A percentile compares a stretch with the other conserved stretches of the same genome.
Evolutionary conservation across 1,140 invertebrate species (phyloP).

Genomic region (Glossosoma conforme): DNA sequence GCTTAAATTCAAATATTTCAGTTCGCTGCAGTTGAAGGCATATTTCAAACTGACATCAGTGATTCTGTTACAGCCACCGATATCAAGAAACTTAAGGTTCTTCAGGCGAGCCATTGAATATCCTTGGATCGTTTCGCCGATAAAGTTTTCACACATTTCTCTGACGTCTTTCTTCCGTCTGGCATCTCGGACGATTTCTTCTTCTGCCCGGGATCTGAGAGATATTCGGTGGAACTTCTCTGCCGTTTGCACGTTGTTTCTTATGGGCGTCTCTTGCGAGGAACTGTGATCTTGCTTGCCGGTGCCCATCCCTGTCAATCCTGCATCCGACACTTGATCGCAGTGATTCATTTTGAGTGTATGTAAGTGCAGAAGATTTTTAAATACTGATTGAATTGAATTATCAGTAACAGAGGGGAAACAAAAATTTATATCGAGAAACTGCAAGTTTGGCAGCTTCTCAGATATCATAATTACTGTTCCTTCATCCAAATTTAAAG

Average conservation of each 20-base stretch:
- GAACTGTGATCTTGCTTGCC: slow-evolving; percentile 30
- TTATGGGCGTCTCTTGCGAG: slow-evolving; percentile 4
- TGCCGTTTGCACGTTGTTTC: slow-evolving; percentile 1
- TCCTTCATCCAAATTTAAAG: slow-evolving; percentile 56
- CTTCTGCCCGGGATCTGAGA: slow-evolving; percentile 58
- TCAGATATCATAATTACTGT: slow-evolving; percentile 53
- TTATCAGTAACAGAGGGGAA: slow-evolving; percentile 62
- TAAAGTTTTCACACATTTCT: slow-evolving; percentile 53
- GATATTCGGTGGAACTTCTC: slow-evolving; percentile 47
- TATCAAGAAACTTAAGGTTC: slow-evolving; percentile 55
- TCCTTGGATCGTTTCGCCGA: slow-evolving; percentile 44
- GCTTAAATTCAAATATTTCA: slow-evolving; percentile 57
- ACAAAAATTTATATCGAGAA: slow-evolving; percentile 62
- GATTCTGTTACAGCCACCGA: slow-evolving; percentile 62
- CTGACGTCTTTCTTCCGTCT: slow-evolving; percentile 57
- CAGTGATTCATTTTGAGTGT: slow-evolving; percentile 60
- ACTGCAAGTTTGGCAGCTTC: slow-evolving; percentile 52
- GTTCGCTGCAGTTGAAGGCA: slow-evolving; percentile 59
- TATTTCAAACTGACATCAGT: slow-evolving; percentile 66
- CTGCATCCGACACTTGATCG: slow-evolving; percentile 61
- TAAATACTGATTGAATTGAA: slow-evolving; percentile 59
- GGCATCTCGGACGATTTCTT: slow-evolving; percentile 61
- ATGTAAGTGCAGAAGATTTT: slow-evolving; percentile 54
- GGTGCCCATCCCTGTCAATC: slow-evolving; percentile 55
- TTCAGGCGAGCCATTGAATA: slow-evolving; percentile 55